Percentiles rank a stretch among this genome's conserved stretches.
phyloP scores from a whole-genome alignment of 2,113 vertebrate species.

The Paralichthys olivaceus region DNA sequence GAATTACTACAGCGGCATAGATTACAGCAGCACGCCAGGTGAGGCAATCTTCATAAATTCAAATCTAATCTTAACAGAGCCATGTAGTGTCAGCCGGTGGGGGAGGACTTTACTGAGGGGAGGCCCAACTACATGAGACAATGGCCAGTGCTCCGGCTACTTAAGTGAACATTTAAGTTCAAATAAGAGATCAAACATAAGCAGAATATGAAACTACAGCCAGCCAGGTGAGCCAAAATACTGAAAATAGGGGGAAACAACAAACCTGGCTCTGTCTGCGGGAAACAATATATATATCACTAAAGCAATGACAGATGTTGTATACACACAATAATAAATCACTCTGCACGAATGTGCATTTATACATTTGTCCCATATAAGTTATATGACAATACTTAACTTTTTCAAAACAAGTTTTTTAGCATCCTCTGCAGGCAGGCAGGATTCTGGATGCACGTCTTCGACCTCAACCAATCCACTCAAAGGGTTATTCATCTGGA shows the following conservation, averaged over 20 bases:
- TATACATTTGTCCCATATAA: too few species aligned
- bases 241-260: background rate
- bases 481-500: too few species aligned
- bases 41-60: constrained; percentile 99
- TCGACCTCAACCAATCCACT: too few species aligned
- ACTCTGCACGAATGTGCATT: too few species aligned
- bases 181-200: background rate
- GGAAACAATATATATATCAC: too few species aligned
- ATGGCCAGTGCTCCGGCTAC: constrained; percentile 25
- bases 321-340: too few species aligned
- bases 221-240: background rate
- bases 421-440: too few species aligned
- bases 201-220: background rate
- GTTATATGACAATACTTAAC: too few species aligned
- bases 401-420: too few species aligned
- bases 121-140: constrained; percentile 22
- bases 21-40: constrained; percentile 87
- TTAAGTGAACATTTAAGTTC: background rate
- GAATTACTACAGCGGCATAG: constrained; percentile 89
- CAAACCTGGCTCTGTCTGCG: background rate
- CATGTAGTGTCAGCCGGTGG: constrained; percentile 84
- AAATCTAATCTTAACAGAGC: constrained; percentile 94
- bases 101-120: constrained; percentile 79
- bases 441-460: too few species aligned
- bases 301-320: too few species aligned